Evolutionary conservation across 2,113 vertebrate species (phyloP).

Genomic region (Physeter macrocephalus): DNA sequence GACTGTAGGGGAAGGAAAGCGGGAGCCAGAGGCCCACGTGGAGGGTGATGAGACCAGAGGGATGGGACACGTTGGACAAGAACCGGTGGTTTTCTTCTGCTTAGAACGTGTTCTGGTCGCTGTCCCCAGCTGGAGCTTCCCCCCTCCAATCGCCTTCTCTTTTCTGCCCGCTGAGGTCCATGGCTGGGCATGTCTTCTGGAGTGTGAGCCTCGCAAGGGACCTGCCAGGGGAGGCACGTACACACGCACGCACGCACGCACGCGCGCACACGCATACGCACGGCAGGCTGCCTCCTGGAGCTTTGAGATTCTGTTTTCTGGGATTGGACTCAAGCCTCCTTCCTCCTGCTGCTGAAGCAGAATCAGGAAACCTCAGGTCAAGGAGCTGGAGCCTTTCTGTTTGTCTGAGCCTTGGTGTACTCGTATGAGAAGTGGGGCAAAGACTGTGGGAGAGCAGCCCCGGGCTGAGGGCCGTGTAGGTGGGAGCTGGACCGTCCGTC

Average conservation of each 20-base stretch:
- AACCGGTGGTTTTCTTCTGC: slow-evolving; percentile 75
- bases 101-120: slow-evolving; percentile 67
- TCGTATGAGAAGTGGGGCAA: not conserved
- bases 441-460: not conserved
- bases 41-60: not conserved
- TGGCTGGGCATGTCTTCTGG: slow-evolving; percentile 75
- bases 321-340: not conserved
- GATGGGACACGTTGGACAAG: not conserved
- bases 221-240: not conserved
- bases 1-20: not conserved
- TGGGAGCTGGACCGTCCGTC: not conserved
- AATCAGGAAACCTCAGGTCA: not conserved
- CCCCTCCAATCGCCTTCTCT: slow-evolving; percentile 72
- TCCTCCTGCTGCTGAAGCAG: not conserved
- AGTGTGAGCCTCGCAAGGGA: slow-evolving; percentile 67
- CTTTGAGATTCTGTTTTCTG: not conserved
- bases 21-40: not conserved
- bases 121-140: slow-evolving; percentile 60
- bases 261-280: fast-evolving
- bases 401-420: not conserved
- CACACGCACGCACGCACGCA: fast-evolving
- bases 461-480: not conserved
- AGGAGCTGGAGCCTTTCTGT: not conserved
- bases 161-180: slow-evolving; percentile 74
- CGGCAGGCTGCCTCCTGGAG: not conserved